phyloP scores from a whole-genome alignment of 2,888 invertebrate genomes.

The Scaptomyza tumidula region DNA sequence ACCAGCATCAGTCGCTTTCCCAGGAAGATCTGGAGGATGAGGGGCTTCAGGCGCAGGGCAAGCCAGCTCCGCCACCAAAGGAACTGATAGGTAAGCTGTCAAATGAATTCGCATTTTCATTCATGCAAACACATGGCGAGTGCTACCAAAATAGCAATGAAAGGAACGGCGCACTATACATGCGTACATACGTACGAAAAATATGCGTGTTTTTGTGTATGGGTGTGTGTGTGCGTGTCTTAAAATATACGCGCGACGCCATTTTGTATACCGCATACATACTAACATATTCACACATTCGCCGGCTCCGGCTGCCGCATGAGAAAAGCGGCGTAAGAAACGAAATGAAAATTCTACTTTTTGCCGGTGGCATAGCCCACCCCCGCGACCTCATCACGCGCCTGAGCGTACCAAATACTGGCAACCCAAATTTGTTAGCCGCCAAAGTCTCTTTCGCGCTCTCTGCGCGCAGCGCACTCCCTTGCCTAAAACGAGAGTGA shows the following conservation, averaged over 20 bases:
- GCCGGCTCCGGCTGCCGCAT: conserved; percentile 58
- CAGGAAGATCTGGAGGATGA: conserved; percentile 83
- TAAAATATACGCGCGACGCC: conserved; percentile 82
- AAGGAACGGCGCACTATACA: conserved; percentile 43
- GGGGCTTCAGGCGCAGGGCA: conserved; percentile 78
- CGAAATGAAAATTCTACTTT: conserved; percentile 73
- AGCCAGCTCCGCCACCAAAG: conserved; percentile 87
- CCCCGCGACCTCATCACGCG: conserved; percentile 36
- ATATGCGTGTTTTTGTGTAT: conserved; percentile 53
- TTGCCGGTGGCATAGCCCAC: conserved; percentile 63
- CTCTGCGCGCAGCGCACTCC: conserved; percentile 41
- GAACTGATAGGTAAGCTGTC: conserved; percentile 91
- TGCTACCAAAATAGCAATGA: conserved; percentile 73
- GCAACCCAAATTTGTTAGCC: conserved; percentile 67
- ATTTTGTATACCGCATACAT: conserved; percentile 76
- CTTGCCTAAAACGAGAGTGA: conserved; percentile 20
- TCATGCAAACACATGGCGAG: conserved; percentile 62
- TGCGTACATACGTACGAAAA: conserved; percentile 37
- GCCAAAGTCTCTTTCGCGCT: conserved; percentile 15
- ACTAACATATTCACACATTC: conserved; percentile 55
- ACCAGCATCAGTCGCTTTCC: conserved; percentile 85
- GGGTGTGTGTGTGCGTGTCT: conserved; percentile 70
- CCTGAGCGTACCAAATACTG: conserved; percentile 43
- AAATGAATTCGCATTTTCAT: conserved; percentile 59
- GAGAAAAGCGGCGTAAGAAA: conserved; percentile 68